Evolutionary conservation across 2,888 invertebrate genomes (phyloP).

Genomic region (Eupithecia dodoneata): DNA sequence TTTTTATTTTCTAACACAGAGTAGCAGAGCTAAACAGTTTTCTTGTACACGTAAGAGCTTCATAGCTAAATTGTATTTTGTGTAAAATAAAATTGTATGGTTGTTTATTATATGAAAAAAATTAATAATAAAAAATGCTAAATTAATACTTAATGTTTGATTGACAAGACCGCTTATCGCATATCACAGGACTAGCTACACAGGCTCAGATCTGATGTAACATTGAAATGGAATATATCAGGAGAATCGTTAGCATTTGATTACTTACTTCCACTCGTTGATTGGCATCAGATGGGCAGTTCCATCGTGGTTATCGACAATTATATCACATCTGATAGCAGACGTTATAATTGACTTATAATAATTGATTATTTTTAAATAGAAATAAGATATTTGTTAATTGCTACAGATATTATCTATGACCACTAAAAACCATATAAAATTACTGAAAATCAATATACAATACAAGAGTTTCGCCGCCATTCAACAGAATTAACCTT

Average conservation of each 20-base stretch:
- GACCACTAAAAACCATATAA: no score
- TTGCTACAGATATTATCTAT: background rate
- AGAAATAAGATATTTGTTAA: background rate
- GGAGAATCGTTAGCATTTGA: slow-evolving; percentile 36
- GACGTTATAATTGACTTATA: background rate
- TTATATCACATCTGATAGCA: slow-evolving; percentile 4
- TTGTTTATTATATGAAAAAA: no score
- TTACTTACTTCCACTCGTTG: slow-evolving; percentile 27
- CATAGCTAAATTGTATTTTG: background rate
- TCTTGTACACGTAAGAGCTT: background rate
- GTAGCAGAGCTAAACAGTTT: background rate
- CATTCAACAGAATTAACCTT: background rate
- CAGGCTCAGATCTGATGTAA: slow-evolving; percentile 46
- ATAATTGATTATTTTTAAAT: no score
- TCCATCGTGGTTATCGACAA: background rate
- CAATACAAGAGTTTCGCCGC: background rate
- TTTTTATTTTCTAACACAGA: background rate
- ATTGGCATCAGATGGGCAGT: slow-evolving; percentile 24
- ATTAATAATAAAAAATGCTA: background rate
- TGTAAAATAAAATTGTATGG: no score
- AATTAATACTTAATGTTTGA: background rate
- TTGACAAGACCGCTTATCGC: slow-evolving; percentile 7
- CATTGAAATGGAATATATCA: slow-evolving; percentile 48
- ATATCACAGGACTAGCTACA: background rate
- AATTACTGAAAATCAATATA: background rate